Evolutionary conservation across 2,888 invertebrate genomes (phyloP).

Genomic region (Brachyptera risi): DNA sequence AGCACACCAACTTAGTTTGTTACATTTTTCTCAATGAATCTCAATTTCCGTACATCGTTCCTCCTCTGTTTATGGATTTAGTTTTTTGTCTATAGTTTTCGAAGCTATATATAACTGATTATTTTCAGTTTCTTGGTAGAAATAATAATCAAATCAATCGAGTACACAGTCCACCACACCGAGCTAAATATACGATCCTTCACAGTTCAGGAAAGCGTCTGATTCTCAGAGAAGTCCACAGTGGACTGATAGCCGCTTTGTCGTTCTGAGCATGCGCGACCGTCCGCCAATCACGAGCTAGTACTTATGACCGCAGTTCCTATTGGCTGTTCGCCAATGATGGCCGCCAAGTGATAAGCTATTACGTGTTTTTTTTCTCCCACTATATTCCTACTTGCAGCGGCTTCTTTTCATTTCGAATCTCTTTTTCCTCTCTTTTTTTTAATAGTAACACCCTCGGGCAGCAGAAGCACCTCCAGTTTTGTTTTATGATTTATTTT

Average conservation of each 20-base stretch:
- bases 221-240: conserved; percentile 3
- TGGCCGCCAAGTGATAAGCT: conserved; percentile 27
- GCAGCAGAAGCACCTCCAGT: no score
- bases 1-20: no score
- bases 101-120: no score
- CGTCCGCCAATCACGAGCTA: conserved; percentile 21
- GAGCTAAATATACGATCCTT: not conserved
- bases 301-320: not conserved
- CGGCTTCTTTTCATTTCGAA: not conserved
- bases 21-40: no score
- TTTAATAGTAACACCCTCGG: not conserved
- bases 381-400: conserved; percentile 2
- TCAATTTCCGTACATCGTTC: no score
- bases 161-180: conserved; percentile 12
- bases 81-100: no score
- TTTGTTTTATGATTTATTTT: conserved; percentile 6
- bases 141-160: not conserved
- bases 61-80: no score
- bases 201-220: not conserved
- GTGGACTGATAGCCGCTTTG: conserved; percentile 8
- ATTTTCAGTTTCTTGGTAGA: no score
- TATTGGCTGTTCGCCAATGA: conserved; percentile 23
- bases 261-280: conserved; percentile 25
- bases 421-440: not conserved
- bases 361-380: conserved; percentile 1